Percentiles rank a stretch among this genome's conserved stretches.
Conservation (phyloP, 92 coral and sea anemone genomes). For the Epizoanthus fatuus region DNA sequence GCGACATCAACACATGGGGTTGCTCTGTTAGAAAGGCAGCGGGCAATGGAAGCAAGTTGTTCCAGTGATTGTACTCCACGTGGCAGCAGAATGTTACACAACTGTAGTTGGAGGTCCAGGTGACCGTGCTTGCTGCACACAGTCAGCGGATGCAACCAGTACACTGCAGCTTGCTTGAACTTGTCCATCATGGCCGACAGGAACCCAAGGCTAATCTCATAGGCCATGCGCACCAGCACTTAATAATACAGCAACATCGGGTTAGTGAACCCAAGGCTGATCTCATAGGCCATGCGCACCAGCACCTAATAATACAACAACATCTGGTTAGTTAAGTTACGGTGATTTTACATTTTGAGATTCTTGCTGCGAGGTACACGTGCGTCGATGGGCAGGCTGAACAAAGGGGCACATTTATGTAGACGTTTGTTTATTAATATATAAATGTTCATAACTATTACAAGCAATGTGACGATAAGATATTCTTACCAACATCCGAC, state of each 20-base stretch:
- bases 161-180: slow-evolving; percentile 54
- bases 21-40: slow-evolving; percentile 4
- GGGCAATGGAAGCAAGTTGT: slow-evolving; percentile 50
- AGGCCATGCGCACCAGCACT: slow-evolving; percentile 77
- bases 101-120: slow-evolving; percentile 64
- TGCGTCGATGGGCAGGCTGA: too few relatives aligned
- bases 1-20: not conserved
- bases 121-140: slow-evolving; percentile 69
- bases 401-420: too few relatives aligned
- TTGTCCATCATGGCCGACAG: slow-evolving; percentile 70
- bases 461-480: too few relatives aligned
- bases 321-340: not conserved
- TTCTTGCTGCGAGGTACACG: too few relatives aligned
- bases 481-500: too few relatives aligned
- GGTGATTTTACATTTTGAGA: too few relatives aligned
- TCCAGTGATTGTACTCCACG: slow-evolving; percentile 69
- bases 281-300: not conserved
- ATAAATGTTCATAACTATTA: too few relatives aligned
- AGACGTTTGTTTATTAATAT: too few relatives aligned
- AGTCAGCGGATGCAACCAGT: slow-evolving; percentile 77
- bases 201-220: slow-evolving; percentile 87
- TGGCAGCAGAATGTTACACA: slow-evolving; percentile 81
- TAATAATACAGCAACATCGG: not conserved
- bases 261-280: not conserved
- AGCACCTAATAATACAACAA: slow-evolving; percentile 57